A percentile compares a stretch with the other conserved stretches of the same genome.
Evolutionary conservation across 1,140 invertebrate species (phyloP).

Genomic region (Arion vulgaris): DNA sequence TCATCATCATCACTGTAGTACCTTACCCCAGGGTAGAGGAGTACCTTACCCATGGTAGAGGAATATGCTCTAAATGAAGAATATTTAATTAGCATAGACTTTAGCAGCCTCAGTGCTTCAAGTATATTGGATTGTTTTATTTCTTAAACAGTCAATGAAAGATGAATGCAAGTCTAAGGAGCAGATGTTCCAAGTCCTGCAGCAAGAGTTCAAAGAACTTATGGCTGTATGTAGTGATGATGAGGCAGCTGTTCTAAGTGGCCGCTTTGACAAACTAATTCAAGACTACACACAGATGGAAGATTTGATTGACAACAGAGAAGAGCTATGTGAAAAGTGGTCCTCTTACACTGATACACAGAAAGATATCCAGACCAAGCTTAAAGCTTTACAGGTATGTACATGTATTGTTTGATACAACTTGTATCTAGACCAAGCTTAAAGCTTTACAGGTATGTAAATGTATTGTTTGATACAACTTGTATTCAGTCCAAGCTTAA

Average conservation of each 20-base stretch:
- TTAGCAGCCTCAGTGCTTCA: too few relatives aligned
- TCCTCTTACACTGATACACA: conserved; percentile 84
- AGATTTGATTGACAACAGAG: conserved; percentile 78
- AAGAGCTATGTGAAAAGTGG: conserved; percentile 88
- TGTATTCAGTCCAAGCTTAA: too few relatives aligned
- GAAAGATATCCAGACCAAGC: conserved; percentile 79
- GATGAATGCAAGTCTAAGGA: conserved; percentile 64
- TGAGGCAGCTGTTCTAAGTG: conserved; percentile 82
- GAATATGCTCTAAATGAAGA: too few relatives aligned
- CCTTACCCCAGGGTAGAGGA: too few relatives aligned
- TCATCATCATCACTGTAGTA: too few relatives aligned
- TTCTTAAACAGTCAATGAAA: conserved; percentile 57
- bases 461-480: too few relatives aligned
- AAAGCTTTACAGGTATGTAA: too few relatives aligned
- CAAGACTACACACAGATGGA: conserved; percentile 80
- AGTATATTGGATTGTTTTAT: background rate
- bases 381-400: too few relatives aligned
- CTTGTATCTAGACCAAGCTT: too few relatives aligned
- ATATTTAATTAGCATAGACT: too few relatives aligned
- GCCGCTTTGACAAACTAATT: conserved; percentile 82
- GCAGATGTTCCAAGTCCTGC: conserved; percentile 62
- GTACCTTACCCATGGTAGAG: too few relatives aligned
- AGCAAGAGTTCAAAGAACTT: conserved; percentile 86
- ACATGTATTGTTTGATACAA: too few relatives aligned
- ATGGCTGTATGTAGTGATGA: conserved; percentile 80